Percentiles rank a stretch among this genome's conserved stretches.
Conservation (phyloP, 2,113 vertebrate species). For the Atrichornis clamosus region DNA sequence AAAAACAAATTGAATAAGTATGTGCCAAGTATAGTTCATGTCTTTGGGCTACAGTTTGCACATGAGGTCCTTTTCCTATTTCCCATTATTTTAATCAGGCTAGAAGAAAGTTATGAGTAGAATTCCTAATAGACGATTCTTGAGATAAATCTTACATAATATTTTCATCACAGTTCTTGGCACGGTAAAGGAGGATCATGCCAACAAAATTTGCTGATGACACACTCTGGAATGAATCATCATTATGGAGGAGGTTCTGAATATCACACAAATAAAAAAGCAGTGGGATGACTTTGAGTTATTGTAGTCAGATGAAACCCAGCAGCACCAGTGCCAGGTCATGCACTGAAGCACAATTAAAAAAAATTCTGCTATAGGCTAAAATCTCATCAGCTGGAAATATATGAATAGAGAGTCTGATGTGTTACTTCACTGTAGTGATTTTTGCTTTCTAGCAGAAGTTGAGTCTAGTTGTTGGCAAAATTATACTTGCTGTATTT, state of each 20-base stretch:
- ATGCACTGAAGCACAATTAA: neutral
- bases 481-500: neutral
- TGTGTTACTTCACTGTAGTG: neutral
- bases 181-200: neutral
- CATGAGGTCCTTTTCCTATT: neutral
- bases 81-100: neutral
- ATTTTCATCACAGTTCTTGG: conserved; percentile 35
- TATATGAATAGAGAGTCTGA: neutral
- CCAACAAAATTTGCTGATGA: conserved; percentile 48
- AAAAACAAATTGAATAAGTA: neutral
- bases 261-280: neutral
- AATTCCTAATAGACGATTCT: conserved; percentile 4
- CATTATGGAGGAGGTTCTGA: conserved; percentile 30
- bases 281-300: conserved; percentile 9
- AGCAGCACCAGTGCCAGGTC: neutral
- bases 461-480: neutral
- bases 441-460: conserved; percentile 24
- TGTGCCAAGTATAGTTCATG: neutral
- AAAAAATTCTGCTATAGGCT: neutral
- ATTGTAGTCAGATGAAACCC: conserved; percentile 14
- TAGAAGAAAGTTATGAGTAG: neutral
- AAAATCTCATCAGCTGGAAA: conserved; percentile 23
- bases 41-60: neutral
- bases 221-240: conserved; percentile 43
- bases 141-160: conserved; percentile 39